Conservation (phyloP, 1,140 invertebrate species). For the Drepana arcuata region DNA sequence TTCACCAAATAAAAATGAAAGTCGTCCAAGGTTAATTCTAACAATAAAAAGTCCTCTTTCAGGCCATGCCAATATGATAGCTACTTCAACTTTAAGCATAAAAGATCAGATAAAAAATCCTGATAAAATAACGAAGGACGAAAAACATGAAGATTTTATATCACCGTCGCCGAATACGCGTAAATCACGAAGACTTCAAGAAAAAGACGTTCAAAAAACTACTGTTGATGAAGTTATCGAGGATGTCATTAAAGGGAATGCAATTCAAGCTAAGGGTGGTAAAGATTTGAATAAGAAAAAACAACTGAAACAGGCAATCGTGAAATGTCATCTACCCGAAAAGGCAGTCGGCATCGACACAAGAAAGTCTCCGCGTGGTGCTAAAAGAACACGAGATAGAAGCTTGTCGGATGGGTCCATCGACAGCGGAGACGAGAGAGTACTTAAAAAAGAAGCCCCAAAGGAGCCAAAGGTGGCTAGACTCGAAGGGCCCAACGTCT, state of each 20-base stretch:
- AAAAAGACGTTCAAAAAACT: constrained; percentile 81
- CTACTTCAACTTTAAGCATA: constrained; percentile 49
- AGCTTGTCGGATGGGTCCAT: constrained; percentile 76
- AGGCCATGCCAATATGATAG: constrained; percentile 39
- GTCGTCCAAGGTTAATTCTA: constrained; percentile 81
- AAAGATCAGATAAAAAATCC: constrained; percentile 41
- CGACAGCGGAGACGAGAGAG: constrained; percentile 74
- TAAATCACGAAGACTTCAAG: constrained; percentile 85
- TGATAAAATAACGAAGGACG: constrained; percentile 67
- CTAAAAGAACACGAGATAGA: constrained; percentile 73
- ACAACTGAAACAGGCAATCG: constrained; percentile 41
- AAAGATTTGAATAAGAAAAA: constrained; percentile 52
- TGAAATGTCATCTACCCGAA: constrained; percentile 37
- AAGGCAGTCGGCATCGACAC: constrained; percentile 52
- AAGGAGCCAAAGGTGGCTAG: constrained; percentile 45
- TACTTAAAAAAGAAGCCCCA: constrained; percentile 28
- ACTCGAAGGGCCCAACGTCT: constrained; percentile 20
- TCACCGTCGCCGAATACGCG: constrained; percentile 77
- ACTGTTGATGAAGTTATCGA: constrained; percentile 90
- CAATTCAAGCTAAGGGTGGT: constrained; percentile 28
- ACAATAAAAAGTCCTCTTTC: constrained; percentile 82
- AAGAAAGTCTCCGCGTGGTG: constrained; percentile 76
- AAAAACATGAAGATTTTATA: constrained; percentile 76
- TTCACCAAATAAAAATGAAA: constrained; percentile 64
- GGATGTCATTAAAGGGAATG: constrained; percentile 80